Conservation (phyloP, 1,140 invertebrate genomes). For the Tribolium castaneum region DNA sequence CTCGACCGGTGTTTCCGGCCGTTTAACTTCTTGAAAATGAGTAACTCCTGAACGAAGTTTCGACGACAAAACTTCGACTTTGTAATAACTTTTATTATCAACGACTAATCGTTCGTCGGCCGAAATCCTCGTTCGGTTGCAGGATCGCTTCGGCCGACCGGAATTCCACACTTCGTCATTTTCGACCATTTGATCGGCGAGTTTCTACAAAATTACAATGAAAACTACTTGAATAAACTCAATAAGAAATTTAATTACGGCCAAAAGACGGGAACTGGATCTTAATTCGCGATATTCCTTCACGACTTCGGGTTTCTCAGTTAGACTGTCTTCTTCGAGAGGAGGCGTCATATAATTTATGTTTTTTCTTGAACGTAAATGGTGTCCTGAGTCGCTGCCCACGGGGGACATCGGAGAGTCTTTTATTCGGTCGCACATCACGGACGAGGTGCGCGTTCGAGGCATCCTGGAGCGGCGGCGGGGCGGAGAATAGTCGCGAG, state of each 20-base stretch:
- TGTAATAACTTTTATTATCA: constrained; percentile 77
- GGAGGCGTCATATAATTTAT: constrained; percentile 56
- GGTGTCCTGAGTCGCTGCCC: constrained; percentile 53
- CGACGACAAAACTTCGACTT: constrained; percentile 77
- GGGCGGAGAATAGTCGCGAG: constrained; percentile 45
- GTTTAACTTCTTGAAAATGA: constrained; percentile 49
- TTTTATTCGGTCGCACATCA: constrained; percentile 54
- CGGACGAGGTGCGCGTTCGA: constrained; percentile 54
- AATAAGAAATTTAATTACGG: constrained; percentile 48
- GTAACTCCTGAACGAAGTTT: constrained; percentile 73
- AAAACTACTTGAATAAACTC: not conserved
- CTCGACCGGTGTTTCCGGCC: constrained; percentile 50
- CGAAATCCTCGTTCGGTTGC: constrained; percentile 65
- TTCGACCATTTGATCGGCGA: constrained; percentile 45
- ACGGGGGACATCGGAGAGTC: constrained; percentile 51
- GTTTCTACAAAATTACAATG: constrained; percentile 49
- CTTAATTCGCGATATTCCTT: constrained; percentile 54
- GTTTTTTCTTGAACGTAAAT: constrained; percentile 57
- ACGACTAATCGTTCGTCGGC: constrained; percentile 70
- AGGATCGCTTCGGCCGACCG: constrained; percentile 60
- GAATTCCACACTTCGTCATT: constrained; percentile 58
- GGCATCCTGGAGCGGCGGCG: constrained; percentile 52
- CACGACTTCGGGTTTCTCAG: constrained; percentile 48
- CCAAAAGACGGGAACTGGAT: constrained; percentile 54
- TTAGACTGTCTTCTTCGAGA: constrained; percentile 57